Evolutionary conservation across 2,888 invertebrate species (phyloP).

Genomic region (Ennomos erosarius): DNA sequence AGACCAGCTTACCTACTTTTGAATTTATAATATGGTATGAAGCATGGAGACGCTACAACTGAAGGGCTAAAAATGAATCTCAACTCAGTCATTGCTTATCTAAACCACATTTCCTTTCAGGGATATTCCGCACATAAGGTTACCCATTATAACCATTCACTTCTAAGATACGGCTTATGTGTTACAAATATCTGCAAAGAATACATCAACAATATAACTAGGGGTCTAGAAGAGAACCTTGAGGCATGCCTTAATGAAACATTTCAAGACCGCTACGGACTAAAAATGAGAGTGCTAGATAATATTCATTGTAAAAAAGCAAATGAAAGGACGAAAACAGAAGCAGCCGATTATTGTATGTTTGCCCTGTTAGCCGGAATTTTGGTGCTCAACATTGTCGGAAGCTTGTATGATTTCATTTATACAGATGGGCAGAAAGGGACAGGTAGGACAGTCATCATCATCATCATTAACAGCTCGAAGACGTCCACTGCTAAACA

Average conservation of each 20-base stretch:
- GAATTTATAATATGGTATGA: too few relatives aligned
- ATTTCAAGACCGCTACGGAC: slow-evolving; percentile 53
- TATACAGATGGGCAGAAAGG: slow-evolving; percentile 39
- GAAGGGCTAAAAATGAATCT: too few relatives aligned
- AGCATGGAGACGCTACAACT: too few relatives aligned
- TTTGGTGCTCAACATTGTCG: slow-evolving; percentile 60
- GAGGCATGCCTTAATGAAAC: slow-evolving; percentile 66
- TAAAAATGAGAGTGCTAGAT: slow-evolving; percentile 56
- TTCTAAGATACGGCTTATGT: slow-evolving; percentile 63
- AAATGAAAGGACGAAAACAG: slow-evolving; percentile 38
- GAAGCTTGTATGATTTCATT: slow-evolving; percentile 61
- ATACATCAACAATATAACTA: slow-evolving; percentile 39
- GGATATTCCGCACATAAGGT: slow-evolving; percentile 61
- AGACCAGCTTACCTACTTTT: too few relatives aligned
- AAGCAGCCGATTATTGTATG: slow-evolving; percentile 46
- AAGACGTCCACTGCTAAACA: too few relatives aligned
- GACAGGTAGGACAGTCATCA: slow-evolving; percentile 49
- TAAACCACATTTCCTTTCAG: slow-evolving; percentile 48
- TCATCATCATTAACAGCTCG: too few relatives aligned
- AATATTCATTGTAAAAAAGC: slow-evolving; percentile 60
- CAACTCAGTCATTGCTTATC: too few relatives aligned
- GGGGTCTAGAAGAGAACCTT: slow-evolving; percentile 54
- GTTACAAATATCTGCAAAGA: slow-evolving; percentile 57
- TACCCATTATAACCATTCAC: slow-evolving; percentile 70
- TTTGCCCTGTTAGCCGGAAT: slow-evolving; percentile 50